A percentile compares a stretch with the other conserved stretches of the same genome.
Evolutionary conservation across 2,113 vertebrate species (phyloP).

Genomic region (Varanus komodoensis): DNA sequence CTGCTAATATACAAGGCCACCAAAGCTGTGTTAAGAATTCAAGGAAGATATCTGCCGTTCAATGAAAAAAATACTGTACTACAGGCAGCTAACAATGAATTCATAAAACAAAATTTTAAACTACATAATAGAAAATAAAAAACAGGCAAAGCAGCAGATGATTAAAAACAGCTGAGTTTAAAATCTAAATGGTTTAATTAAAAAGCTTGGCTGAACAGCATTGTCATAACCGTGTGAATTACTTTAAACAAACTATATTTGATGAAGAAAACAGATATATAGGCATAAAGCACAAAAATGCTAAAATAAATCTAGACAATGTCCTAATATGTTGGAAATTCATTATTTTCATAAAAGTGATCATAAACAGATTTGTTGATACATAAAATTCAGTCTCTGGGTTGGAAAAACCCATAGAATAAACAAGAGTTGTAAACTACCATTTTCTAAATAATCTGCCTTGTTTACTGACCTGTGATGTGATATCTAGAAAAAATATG

Average conservation of each 20-base stretch:
- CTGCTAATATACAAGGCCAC: too few relatives aligned
- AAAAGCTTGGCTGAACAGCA: too few relatives aligned
- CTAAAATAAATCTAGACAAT: neutral
- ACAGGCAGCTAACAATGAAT: too few relatives aligned
- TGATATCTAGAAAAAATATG: neutral
- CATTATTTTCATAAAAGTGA: neutral
- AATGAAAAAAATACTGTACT: too few relatives aligned
- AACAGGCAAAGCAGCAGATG: too few relatives aligned
- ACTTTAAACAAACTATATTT: neutral
- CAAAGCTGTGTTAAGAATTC: too few relatives aligned
- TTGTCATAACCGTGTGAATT: too few relatives aligned
- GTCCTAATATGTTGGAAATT: neutral
- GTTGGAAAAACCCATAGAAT: neutral
- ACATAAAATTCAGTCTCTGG: neutral
- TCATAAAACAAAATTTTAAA: too few relatives aligned
- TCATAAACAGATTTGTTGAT: neutral
- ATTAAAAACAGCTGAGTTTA: too few relatives aligned
- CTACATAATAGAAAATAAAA: too few relatives aligned
- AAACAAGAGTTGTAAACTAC: neutral
- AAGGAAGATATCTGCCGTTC: too few relatives aligned
- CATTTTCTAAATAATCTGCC: neutral
- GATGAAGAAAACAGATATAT: neutral
- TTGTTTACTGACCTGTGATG: neutral
- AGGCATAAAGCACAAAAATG: neutral
- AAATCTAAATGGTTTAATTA: too few relatives aligned